These are phyloP conservation scores for Carterocephalus palaemon DNA, from an alignment of 2,888 invertebrate genomes.

Conservation along the genomic window DNA sequence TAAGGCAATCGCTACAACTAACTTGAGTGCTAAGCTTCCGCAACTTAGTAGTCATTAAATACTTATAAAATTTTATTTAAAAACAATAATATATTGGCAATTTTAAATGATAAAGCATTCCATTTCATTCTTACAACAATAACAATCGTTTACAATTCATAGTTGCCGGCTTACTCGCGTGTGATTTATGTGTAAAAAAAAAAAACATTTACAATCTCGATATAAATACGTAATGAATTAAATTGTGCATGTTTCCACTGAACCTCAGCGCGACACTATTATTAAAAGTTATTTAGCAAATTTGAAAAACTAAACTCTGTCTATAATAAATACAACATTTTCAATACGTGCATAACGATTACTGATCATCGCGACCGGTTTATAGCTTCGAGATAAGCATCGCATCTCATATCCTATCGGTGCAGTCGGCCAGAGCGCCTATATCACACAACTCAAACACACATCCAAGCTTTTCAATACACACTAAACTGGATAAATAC, in stretches of 20 bases:
- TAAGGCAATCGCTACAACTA: constrained; percentile 18
- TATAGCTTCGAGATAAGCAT: neutral
- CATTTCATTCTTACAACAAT: neutral
- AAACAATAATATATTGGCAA: constrained; percentile 2
- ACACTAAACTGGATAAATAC: constrained; percentile 9
- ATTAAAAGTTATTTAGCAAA: constrained; percentile 12
- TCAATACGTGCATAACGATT: constrained; percentile 6
- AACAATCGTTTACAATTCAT: neutral
- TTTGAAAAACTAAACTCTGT: constrained; percentile 21
- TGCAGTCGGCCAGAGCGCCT: too few relatives aligned
- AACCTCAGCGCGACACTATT: neutral
- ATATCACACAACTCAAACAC: constrained; percentile 16
- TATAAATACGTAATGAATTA: constrained; percentile 1
- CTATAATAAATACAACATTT: constrained; percentile 18
- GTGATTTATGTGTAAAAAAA: neutral
- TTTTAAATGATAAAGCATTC: constrained; percentile 1
- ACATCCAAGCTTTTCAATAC: neutral
- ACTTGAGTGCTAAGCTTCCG: neutral
- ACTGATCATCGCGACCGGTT: too few relatives aligned
- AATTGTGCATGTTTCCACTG: constrained; percentile 3
- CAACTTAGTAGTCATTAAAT: neutral
- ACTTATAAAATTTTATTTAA: constrained; percentile 1
- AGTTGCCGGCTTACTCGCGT: too few relatives aligned
- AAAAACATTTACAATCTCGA: constrained; percentile 1
- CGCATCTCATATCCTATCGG: neutral